Evolutionary conservation across 37 sponge, comb jelly and placozoan species (phyloP).

Genomic region (Hexactinellida sp.): DNA sequence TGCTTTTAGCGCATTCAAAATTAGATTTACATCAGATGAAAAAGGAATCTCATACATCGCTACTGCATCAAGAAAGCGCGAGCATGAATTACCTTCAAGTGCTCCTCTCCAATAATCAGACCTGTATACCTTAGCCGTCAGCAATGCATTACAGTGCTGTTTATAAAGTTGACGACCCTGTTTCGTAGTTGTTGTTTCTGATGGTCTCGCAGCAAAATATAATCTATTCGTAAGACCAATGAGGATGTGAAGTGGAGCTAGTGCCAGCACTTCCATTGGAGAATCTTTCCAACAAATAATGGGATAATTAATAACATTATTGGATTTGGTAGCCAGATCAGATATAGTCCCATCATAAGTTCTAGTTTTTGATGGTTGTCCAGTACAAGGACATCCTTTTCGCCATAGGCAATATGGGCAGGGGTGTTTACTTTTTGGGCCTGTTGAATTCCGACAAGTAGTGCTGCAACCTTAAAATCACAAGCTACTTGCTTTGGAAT

Average conservation of each 20-base stretch:
- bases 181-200: neutral
- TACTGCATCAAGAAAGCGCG: neutral
- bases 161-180: slow-evolving; percentile 11
- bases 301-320: slow-evolving; percentile 7
- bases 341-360: neutral
- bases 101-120: neutral
- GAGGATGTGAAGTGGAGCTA: neutral
- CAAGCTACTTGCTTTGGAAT: slow-evolving; percentile 9
- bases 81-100: slow-evolving; percentile 4
- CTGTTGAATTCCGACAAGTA: slow-evolving; percentile 6
- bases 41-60: neutral
- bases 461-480: slow-evolving; percentile 13
- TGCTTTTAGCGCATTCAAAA: neutral
- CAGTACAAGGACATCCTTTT: neutral
- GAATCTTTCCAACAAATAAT: slow-evolving; percentile 5
- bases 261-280: neutral
- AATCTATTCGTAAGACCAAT: slow-evolving; percentile 8
- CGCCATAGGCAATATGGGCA: slow-evolving; percentile 12
- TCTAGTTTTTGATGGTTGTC: neutral
- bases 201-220: slow-evolving; percentile 1
- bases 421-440: neutral
- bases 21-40: neutral
- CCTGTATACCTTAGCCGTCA: slow-evolving; percentile 11
- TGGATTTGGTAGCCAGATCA: neutral
- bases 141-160: neutral